phyloP scores from a whole-genome alignment of 2,797 vertebrate genomes.

The Spinibarbus caldwelli region DNA sequence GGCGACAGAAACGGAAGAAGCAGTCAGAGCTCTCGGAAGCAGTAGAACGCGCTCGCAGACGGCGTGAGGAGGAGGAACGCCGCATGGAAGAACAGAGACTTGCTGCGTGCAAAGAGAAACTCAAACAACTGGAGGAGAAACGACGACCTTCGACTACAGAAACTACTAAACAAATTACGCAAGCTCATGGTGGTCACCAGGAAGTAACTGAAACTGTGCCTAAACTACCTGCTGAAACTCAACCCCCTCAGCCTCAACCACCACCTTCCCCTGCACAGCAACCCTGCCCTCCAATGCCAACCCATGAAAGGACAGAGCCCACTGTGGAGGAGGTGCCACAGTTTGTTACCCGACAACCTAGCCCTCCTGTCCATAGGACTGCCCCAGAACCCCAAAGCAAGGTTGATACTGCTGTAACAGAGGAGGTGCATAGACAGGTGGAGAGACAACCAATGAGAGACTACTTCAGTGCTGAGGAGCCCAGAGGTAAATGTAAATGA shows the following conservation, averaged over 20 bases:
- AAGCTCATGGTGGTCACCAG: conserved; percentile 36
- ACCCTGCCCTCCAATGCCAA: conserved; percentile 43
- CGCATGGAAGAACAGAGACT: conserved; percentile 97
- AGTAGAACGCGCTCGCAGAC: conserved; percentile 91
- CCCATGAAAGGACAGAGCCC: conserved; percentile 64
- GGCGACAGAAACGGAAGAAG: conserved; percentile 95
- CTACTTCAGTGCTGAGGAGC: conserved; percentile 78
- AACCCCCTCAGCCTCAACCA: conserved; percentile 43
- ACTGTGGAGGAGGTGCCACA: conserved; percentile 70
- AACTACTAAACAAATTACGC: conserved; percentile 33
- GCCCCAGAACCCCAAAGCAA: conserved; percentile 64
- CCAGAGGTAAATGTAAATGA: conserved; percentile 69
- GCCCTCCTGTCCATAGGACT: conserved; percentile 71
- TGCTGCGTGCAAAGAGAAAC: conserved; percentile 96
- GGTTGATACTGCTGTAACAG: conserved; percentile 47
- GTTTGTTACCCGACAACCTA: conserved; percentile 70
- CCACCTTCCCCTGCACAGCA: conserved; percentile 33
- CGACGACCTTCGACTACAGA: conserved; percentile 70
- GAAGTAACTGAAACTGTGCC: conserved; percentile 51
- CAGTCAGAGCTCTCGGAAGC: conserved; percentile 92
- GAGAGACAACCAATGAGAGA: conserved; percentile 76
- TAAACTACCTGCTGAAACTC: conserved; percentile 49
- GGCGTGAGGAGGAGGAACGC: conserved; percentile 94
- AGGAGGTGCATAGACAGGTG: conserved; percentile 64
- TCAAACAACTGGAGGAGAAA: conserved; percentile 96